Evolutionary conservation across 2,888 invertebrate species (phyloP), one percentile per base, ranked within the genome.

Genomic region (Agrochola lota): DNA sequence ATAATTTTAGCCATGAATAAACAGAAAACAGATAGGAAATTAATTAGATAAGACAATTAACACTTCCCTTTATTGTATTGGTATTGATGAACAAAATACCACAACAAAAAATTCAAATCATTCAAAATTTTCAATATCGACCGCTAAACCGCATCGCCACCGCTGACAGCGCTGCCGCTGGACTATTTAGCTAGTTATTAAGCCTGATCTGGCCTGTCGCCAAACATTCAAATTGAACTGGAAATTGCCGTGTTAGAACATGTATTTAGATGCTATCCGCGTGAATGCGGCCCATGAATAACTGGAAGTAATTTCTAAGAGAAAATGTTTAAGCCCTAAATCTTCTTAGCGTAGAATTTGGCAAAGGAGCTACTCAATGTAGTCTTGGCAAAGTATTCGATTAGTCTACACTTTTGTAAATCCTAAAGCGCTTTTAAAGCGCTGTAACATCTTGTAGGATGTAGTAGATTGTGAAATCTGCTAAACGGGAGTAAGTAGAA

Each of bases 201-300:
- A 90, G 80, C 83, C 79, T 74, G 59, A 80, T 68, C 90, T 93
- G 93, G 93, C 89, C 80, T 84, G 78, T 57, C 79, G 93, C 93
- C 93, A 93, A 91, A 87, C 90, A 91, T 91, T 91, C 89, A 92
- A 92, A 93, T 91, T 91, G 90, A 90, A 91, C 90, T 86, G 87
- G 89, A 86, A 86, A 90, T 86, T 74, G 80, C 74, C 82, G 85
- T 87, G 84, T 85, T 80, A 68, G 68, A 77, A 87, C 87, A 88
- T 89, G 84, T 85, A 90, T 86, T 88, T 80, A 84, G 81, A 87
- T 84, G 78, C 63, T 82, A 85, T 81, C 78, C 30, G 70, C 70
- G 71, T 71, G 74, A 83, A 83, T 85, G 67, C 49, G 69, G 23
- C 64, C 74, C 78, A 81, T 86, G 80, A 81, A 84, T 82, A 80